These are phyloP conservation scores for Aegotheles bennettii DNA, from an alignment of 2,113 vertebrate species.

Conservation along the genomic window DNA sequence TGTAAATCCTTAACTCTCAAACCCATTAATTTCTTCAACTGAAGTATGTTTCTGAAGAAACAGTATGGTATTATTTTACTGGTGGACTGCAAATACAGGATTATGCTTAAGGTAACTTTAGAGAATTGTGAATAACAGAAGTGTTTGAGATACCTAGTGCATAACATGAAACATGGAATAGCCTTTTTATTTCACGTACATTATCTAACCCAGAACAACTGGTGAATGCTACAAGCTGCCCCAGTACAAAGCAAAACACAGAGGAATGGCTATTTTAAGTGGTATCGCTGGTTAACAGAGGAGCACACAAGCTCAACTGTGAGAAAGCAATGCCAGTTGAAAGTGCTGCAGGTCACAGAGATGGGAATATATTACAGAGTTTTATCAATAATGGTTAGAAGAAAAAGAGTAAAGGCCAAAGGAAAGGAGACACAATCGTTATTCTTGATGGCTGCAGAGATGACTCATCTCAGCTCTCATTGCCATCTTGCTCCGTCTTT, in stretches of 20 bases:
- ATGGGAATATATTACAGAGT: accelerated
- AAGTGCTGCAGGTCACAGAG: accelerated
- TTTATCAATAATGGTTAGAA: neutral
- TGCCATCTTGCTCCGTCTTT: neutral
- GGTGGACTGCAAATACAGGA: neutral
- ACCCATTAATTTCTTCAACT: neutral
- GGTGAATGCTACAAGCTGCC: neutral
- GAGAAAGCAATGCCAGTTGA: neutral
- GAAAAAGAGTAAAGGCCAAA: neutral
- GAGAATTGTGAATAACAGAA: neutral
- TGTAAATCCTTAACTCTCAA: neutral
- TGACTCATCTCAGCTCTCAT: neutral
- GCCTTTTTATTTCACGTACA: neutral
- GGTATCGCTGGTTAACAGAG: neutral
- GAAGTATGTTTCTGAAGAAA: neutral
- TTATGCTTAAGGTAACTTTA: neutral
- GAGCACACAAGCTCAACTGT: neutral
- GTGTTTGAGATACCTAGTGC: neutral
- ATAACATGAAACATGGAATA: neutral
- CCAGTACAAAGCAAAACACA: neutral
- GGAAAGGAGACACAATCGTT: neutral
- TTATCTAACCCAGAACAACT: neutral
- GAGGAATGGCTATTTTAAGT: neutral
- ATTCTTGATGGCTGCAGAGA: neutral
- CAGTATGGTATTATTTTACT: neutral